Evolutionary conservation across 37 sponge, comb jelly and placozoan species (phyloP), one percentile per base, ranked within the genome.

Genomic region (Cladorhizidae sp.): DNA sequence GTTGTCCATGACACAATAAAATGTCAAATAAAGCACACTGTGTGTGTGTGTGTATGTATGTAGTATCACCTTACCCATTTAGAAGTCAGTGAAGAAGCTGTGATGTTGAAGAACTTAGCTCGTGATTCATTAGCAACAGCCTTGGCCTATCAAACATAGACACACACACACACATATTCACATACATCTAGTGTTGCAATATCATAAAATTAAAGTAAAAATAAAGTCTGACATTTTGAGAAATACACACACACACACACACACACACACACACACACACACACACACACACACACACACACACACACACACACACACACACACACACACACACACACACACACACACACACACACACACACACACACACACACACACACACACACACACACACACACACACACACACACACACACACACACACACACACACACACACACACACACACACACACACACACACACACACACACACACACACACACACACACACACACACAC

Each of bases 81-180:
- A 36, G 96, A 96, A 57, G 99, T 98, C 31, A 98, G 91, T 6
- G 99, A 98, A 35, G 99, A 95, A 11, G 99, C 96, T 72, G 93
- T 89, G 84, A 98, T 92, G 77, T 95, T 98, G 88, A 98, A 98
- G 85, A 98, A 98, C 22, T 95, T 98, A 23, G 99, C 93, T 26
- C 73, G 67, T 17, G 92, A 93, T 79, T 96, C 94, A 55, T 92
- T 84, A 23, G 99, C 99, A 20, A 98, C 93, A 62, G 96, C 94
- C 77, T 64, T 70, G 20, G 78, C 76, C 83, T 82, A 57, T 12
- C 5, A 26, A n/a, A n/a, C n/a, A n/a, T n/a, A n/a, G n/a, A n/a
- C n/a, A n/a, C n/a, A n/a, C n/a, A n/a, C n/a, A n/a, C n/a, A 55
- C 42, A 80, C 23, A 67, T 23, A 26, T n/a, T 23, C 28, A 64